Base-by-base conservation (phyloP, 1,140 invertebrate species). In the Drosophila simulans region DNA sequence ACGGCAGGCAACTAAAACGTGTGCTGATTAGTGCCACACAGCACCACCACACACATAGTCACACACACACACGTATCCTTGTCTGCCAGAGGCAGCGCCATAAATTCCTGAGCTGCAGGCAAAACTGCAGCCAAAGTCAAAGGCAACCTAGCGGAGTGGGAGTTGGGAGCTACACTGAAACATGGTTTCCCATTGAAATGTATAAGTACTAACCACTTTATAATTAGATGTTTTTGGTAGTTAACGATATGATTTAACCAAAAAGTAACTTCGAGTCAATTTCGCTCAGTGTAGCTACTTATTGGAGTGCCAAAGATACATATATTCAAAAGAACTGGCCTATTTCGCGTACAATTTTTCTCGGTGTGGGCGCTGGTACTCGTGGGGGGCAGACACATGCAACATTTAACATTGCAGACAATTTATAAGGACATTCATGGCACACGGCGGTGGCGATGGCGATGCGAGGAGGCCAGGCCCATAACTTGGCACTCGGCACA, bases 341-440 rank as follows among this genome's bases (percentile, higher is more conserved):
- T 37, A 13, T 39, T 13, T 13, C 4, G 13, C 3, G 13, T 12
- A 0, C 37, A 39, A 39, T 39, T 39, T 39, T 59, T 43, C 5
- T 4, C 51, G 13, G 59, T 65, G 34, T 22, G 17, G 22, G 34
- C 31, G 17, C 13, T 17, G 60, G 45, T 17, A 27, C 52, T 37
- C 12, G 8, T 37, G 56, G 63, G 63, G 56, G 60, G 60, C 60
- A 73, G 71, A 71, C 74, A 73, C 78, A 86, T 86, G 82, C 82
- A 86, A 86, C 82, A 86, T 86, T 86, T 86, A 86, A 86, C 82
- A 86, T 86, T 86, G 78, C 82, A 86, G 82, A 86, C 82, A 86
- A 86, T 86, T 86, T 86, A 86, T 86, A 86, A 86, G 82, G 82
- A 83, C 83, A 79, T 88, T 83, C 83, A 88, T 86, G 75, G 79